Conservation (phyloP, 23 tunicate species). For the Halocynthia roretzi region DNA sequence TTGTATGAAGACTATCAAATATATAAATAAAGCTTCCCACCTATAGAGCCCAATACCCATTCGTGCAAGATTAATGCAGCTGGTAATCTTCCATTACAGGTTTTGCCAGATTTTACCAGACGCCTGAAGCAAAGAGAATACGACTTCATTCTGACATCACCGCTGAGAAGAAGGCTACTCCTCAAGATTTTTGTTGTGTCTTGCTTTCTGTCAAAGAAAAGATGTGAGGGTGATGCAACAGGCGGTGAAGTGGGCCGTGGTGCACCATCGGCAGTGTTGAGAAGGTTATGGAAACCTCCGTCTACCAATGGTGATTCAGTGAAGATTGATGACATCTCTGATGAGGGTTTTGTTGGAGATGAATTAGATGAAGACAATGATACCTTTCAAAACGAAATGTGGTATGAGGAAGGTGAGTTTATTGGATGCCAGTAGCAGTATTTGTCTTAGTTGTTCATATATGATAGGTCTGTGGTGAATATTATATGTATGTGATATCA, state of each 20-base stretch:
- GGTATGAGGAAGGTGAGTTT: not conserved
- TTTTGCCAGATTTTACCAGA: slow-evolving; percentile 65
- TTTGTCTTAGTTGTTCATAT: no score
- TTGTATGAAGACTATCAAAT: no score
- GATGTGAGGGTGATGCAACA: slow-evolving; percentile 6
- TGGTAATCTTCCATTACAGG: slow-evolving; percentile 12
- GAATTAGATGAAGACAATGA: slow-evolving; percentile 29
- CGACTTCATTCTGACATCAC: slow-evolving; percentile 61
- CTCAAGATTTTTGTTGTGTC: slow-evolving; percentile 79
- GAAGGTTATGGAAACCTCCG: slow-evolving; percentile 53
- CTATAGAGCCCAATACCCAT: no score
- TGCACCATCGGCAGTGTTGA: slow-evolving; percentile 15
- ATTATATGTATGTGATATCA: no score
- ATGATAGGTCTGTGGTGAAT: no score
- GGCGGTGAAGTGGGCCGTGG: slow-evolving; percentile 24
- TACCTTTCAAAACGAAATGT: not conserved
- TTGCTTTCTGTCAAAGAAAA: slow-evolving; percentile 52
- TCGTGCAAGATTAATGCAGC: not conserved
- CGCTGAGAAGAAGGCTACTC: slow-evolving; percentile 52
- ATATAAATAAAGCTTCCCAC: no score
- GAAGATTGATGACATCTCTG: slow-evolving; percentile 5
- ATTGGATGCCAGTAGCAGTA: not conserved
- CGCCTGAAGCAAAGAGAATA: slow-evolving; percentile 76
- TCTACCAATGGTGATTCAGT: not conserved
- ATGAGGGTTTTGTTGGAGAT: slow-evolving; percentile 81